Conservation (phyloP, 2,888 invertebrate species). For the Drosophila sordidula region DNA sequence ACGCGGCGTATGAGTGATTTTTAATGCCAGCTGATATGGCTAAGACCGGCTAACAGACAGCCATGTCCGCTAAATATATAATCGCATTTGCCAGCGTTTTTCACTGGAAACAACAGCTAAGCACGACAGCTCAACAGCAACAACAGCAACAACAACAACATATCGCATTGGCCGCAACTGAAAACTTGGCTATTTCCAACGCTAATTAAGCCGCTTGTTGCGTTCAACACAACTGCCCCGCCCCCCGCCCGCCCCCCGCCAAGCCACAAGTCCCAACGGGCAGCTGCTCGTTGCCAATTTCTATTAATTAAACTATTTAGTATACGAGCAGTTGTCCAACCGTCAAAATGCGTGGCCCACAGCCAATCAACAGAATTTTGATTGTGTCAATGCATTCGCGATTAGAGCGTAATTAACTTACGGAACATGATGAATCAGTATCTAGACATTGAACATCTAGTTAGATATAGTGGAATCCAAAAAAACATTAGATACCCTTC, state of each 20-base stretch:
- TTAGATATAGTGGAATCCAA: too few relatives aligned
- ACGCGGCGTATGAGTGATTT: conserved; percentile 59
- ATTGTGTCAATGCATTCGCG: conserved; percentile 5
- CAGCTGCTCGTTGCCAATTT: conserved; percentile 45
- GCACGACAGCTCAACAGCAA: conserved; percentile 25
- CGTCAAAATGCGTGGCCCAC: conserved; percentile 30
- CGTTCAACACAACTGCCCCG: conserved; percentile 13
- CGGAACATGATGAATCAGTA: neutral
- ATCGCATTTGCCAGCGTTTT: conserved; percentile 34
- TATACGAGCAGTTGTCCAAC: conserved; percentile 32
- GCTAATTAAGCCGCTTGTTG: conserved; percentile 63
- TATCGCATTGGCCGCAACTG: conserved; percentile 12
- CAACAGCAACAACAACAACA: conserved; percentile 7
- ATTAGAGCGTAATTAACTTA: neutral
- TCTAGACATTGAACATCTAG: too few relatives aligned
- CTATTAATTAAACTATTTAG: conserved; percentile 57
- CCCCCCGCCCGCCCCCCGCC: neutral
- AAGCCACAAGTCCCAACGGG: conserved; percentile 20
- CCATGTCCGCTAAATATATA: conserved; percentile 44
- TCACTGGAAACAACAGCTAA: conserved; percentile 13
- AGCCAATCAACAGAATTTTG: conserved; percentile 24
- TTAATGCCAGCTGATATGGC: conserved; percentile 36
- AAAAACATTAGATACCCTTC: too few relatives aligned
- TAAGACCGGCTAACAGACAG: conserved; percentile 5
- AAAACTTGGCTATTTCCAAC: conserved; percentile 43